Evolutionary conservation across 37 sponge, comb jelly and placozoan genomes (phyloP), one percentile per base, ranked within the genome.

Genomic region (Spongia lamella): DNA sequence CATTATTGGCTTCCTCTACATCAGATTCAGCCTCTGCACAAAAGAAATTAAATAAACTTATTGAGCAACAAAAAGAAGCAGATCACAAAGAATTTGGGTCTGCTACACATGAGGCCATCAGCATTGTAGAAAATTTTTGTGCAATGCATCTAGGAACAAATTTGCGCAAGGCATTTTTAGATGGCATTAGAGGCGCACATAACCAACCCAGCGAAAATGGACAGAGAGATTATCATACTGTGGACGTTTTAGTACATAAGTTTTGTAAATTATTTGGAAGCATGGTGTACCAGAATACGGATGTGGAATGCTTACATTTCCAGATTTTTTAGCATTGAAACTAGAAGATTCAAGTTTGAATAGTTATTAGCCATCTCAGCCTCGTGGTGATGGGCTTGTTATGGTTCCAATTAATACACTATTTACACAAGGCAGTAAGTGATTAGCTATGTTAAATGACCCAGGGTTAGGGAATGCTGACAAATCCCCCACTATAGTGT

Each of bases 11-110:
- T n/a, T 57, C 76, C 56, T 32, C 59, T 11, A 75, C 61, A 54
- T 58, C 76, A 26, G 76, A 75, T 75, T 37, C 43, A 24, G 76
- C 76, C 19, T 43, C 76, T 20, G 61, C 76, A 59, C 76, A 61
- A 38, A 75, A 75, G 25, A 33, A 58, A 31, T 52, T 64, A 36
- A 72, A 72, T 26, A 56, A 30, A 29, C 24, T 75, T 36, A 54
- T 29, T 25, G n/a, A 75, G 38, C 25, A 60, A 30, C 61, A 36
- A 19, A 75, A 61, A 54, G 76, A 75, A 75, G 66, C 66, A 7
- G 66, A 65, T 25, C 34, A 7, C 6, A 19, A 65, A 65, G 19
- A 25, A 31, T 65, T 65, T 65, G 66, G 66, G 24, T 16, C 7
- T 29, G 11, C 31, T 25, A 7, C 34, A 38, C 20, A 65, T 13